phyloP scores from a whole-genome alignment of 2,888 invertebrate genomes.

The Parnassius smintheus region DNA sequence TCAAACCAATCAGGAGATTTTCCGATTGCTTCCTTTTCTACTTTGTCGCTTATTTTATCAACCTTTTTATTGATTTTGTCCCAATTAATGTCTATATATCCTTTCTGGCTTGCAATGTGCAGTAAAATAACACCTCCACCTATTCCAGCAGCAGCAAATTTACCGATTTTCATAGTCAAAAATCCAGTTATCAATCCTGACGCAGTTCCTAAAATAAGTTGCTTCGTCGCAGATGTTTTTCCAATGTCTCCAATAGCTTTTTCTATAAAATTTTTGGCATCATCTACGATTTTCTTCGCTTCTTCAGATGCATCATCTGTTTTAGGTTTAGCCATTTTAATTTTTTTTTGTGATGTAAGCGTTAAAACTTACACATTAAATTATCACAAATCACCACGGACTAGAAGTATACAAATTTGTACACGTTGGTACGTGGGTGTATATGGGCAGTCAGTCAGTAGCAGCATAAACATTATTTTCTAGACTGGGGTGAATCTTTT shows the following conservation, averaged over 20 bases:
- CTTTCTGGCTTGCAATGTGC: constrained; percentile 95
- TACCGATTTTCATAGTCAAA: constrained; percentile 93
- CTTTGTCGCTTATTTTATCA: constrained; percentile 90
- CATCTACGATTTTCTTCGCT: constrained; percentile 82
- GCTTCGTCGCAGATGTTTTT: constrained; percentile 92
- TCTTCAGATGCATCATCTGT: constrained; percentile 76
- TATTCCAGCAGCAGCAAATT: constrained; percentile 92
- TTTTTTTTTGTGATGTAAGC: not conserved
- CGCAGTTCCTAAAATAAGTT: constrained; percentile 91
- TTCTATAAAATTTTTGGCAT: constrained; percentile 86
- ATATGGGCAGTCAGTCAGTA: too few relatives aligned
- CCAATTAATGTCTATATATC: constrained; percentile 97
- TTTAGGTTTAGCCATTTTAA: constrained; percentile 67
- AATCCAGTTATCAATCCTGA: constrained; percentile 95
- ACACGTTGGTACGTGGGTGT: too few relatives aligned
- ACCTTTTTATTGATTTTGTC: constrained; percentile 91
- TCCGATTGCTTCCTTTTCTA: constrained; percentile 89
- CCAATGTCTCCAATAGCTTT: constrained; percentile 90
- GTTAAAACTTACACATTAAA: too few relatives aligned
- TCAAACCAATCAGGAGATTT: constrained; percentile 88
- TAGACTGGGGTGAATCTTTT: too few relatives aligned
- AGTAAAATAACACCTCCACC: constrained; percentile 94
- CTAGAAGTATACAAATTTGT: too few relatives aligned
- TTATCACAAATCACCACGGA: too few relatives aligned
- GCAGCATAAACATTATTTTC: too few relatives aligned